Conservation (phyloP, 1,140 invertebrate species). For the Scaptomyza graminum region DNA sequence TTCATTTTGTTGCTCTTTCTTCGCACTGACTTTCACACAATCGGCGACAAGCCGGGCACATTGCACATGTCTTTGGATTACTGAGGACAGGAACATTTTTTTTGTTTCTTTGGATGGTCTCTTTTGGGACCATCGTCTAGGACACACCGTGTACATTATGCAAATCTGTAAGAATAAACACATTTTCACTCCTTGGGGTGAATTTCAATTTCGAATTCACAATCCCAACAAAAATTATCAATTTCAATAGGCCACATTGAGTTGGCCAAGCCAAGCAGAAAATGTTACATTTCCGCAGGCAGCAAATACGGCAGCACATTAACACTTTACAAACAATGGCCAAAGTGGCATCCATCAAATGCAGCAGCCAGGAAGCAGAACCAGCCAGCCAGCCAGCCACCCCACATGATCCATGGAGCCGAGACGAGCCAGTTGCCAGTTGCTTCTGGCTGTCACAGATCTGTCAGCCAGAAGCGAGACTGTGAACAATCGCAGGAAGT, state of each 20-base stretch:
- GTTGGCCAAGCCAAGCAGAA: conserved; percentile 63
- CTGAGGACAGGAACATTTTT: not conserved
- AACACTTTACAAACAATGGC: conserved; percentile 75
- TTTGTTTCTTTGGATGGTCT: conserved; percentile 4
- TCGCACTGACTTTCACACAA: conserved; percentile 72
- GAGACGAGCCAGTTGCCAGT: conserved; percentile 14
- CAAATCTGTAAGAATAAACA: conserved; percentile 53
- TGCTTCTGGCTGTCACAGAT: conserved; percentile 72
- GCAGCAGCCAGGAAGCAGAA: conserved; percentile 31
- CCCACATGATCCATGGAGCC: conserved; percentile 47
- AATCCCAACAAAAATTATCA: conserved; percentile 49
- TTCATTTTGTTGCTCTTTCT: conserved; percentile 47
- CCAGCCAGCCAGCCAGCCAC: conserved; percentile 37
- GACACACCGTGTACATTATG: conserved; percentile 30
- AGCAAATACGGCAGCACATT: conserved; percentile 58
- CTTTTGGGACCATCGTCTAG: conserved; percentile 4
- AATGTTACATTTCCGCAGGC: conserved; percentile 76
- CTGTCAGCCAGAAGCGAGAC: conserved; percentile 73
- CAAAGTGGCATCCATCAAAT: conserved; percentile 77
- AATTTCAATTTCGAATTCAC: conserved; percentile 38
- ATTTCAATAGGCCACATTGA: conserved; percentile 63
- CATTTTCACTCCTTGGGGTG: conserved; percentile 41
- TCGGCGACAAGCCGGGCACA: conserved; percentile 44
- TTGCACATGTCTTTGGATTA: conserved; percentile 73
- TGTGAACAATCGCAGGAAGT: conserved; percentile 81